Base-by-base conservation (phyloP, 2,888 invertebrate genomes). In the Epirrhoe tristata region DNA sequence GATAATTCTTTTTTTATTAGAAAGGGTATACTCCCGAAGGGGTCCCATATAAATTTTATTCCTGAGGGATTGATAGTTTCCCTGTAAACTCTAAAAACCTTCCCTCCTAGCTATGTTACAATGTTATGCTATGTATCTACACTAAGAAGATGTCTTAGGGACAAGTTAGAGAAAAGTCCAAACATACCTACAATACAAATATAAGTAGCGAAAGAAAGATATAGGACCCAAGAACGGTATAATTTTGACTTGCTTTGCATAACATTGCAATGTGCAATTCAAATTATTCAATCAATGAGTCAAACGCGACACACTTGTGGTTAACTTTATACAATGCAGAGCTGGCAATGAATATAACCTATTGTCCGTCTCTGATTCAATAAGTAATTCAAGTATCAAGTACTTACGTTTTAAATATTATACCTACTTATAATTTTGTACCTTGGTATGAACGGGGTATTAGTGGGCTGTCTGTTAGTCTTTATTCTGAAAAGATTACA, bases 271-370 rank as follows among this genome's bases (percentile, higher is more conserved):
- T 63, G 58, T 24, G 52, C 16, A 51, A 65, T 65, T 59, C 31
- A 39, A 48, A 36, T 51, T 62, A 59, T 65, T 57, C 59, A 53
- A 67, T 60, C 46, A 57, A 67, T 71, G 69, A 71, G 60, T 69
- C 67, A 63, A 67, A 46, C 67, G 51, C 60, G 53, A 58, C 58
- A 63, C 52, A 70, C 58, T 66, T 53, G 68, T 58, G 63, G 69
- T 67, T 63, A 48, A 63, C 43, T 60, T 61, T 67, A 63, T 50
- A 66, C 66, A 65, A 70, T 63, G 63, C 67, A 67, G 54, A 64
- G 58, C 60, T 43, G 64, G 48, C 54, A 51, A 14, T 64, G 67
- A 67, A 67, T 43, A 43, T 43, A 43, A 43, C 39, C 39, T 43
- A 43, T 12, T 43, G 39, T 39, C 36, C 39, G 0, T 43, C 12